phyloP scores from a whole-genome alignment of 2,797 vertebrate genomes.

The Apogon talboti region DNA sequence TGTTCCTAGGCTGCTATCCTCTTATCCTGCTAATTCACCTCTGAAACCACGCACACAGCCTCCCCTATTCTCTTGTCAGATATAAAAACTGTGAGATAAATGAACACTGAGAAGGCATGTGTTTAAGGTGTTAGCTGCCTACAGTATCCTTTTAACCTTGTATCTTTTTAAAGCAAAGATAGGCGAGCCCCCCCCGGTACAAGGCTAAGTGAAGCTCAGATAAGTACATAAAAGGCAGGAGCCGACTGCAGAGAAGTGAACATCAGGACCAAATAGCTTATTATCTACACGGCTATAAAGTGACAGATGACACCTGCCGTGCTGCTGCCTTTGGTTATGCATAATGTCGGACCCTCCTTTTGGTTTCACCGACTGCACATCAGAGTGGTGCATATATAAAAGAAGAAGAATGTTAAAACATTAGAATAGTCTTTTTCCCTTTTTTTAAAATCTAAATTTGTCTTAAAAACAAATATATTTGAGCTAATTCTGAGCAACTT shows the following conservation, averaged over 20 bases:
- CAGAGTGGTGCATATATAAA: conserved; percentile 6
- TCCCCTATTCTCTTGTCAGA: conserved; percentile 2
- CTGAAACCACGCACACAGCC: conserved; percentile 24
- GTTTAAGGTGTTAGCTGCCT: background rate
- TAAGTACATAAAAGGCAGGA: conserved; percentile 28
- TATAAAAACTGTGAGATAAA: conserved; percentile 11
- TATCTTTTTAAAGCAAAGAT: conserved; percentile 14
- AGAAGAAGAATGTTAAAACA: too few species aligned
- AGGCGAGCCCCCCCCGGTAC: background rate
- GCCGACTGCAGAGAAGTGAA: conserved; percentile 27
- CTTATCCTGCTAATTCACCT: conserved; percentile 24
- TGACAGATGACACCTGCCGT: conserved; percentile 11
- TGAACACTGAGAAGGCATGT: background rate
- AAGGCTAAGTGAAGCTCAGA: conserved; percentile 9
- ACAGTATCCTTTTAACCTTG: background rate
- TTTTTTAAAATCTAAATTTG: too few species aligned
- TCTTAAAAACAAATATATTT: too few species aligned
- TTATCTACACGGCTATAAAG: conserved; percentile 13
- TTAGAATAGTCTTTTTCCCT: too few species aligned
- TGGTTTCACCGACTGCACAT: conserved; percentile 30
- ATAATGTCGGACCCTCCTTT: conserved; percentile 35
- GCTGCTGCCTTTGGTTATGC: conserved; percentile 27
- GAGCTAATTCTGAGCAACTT: too few species aligned
- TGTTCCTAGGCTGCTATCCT: conserved; percentile 18
- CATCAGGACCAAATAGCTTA: background rate